Evolutionary conservation across 2,113 vertebrate species (phyloP).

Genomic region (Physeter macrocephalus): DNA sequence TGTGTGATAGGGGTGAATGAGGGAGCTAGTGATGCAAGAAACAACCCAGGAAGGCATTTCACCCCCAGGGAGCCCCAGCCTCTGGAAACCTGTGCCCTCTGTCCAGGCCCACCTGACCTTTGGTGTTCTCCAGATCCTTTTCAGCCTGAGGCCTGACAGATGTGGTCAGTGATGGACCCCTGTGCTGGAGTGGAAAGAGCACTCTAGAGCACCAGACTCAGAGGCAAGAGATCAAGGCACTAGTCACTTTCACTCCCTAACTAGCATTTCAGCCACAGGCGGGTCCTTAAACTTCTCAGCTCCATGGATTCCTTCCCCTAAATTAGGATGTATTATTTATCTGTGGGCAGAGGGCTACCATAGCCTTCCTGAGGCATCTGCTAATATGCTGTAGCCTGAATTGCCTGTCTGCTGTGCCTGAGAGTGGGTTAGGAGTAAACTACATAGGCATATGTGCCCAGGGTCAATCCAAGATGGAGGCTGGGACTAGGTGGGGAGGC

Average conservation of each 20-base stretch:
- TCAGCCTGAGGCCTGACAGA: not conserved
- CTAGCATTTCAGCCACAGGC: not conserved
- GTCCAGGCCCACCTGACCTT: not conserved
- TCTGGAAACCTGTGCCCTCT: not conserved
- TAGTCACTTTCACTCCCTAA: not conserved
- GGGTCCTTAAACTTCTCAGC: not conserved
- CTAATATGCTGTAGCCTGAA: not conserved
- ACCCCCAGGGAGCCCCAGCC: not conserved
- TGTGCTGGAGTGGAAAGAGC: not conserved
- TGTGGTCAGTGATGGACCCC: not conserved
- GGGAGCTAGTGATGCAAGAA: not conserved
- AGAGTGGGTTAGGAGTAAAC: not conserved
- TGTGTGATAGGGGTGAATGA: not conserved
- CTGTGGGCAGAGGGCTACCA: not conserved
- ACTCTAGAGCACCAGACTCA: not conserved
- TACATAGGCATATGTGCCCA: not conserved
- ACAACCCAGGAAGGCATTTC: not conserved
- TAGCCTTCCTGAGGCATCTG: not conserved
- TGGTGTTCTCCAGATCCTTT: not conserved
- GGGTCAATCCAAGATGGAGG: not conserved
- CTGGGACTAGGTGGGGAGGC: not conserved
- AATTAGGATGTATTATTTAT: not conserved
- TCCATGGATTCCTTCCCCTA: not conserved
- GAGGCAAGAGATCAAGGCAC: not conserved
- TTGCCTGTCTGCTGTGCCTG: not conserved